phyloP scores from a whole-genome alignment of 92 coral and sea anemone genomes.

The Epizoanthus rinbou region DNA sequence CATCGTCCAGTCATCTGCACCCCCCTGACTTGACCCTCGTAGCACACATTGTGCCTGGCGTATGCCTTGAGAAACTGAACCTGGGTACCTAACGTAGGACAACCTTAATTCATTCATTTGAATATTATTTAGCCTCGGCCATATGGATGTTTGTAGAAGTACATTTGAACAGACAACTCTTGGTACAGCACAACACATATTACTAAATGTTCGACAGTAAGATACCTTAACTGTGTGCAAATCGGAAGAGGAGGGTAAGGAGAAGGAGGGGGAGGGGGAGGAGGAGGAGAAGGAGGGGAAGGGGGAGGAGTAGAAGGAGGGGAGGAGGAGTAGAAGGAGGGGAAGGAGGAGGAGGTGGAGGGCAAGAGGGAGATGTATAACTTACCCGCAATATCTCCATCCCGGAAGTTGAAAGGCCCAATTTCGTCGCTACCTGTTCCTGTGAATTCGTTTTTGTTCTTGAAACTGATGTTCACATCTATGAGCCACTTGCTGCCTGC shows the following conservation, averaged over 20 bases:
- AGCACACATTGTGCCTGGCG: conserved; percentile 42
- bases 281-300: no score
- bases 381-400: conserved; percentile 43
- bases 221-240: no score
- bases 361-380: neutral
- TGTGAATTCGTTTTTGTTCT: conserved; percentile 39
- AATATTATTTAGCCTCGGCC: no score
- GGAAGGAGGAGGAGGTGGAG: no score
- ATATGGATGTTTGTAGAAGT: neutral
- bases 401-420: conserved; percentile 43
- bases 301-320: no score
- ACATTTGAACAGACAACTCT: neutral
- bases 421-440: conserved; percentile 46
- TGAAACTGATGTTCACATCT: conserved; percentile 46
- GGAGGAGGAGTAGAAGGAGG: no score
- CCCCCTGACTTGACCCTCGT: conserved; percentile 52
- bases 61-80: conserved; percentile 43
- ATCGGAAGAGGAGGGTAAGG: no score
- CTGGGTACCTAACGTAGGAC: conserved; percentile 11
- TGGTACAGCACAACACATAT: no score
- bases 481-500: conserved; percentile 59
- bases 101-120: no score
- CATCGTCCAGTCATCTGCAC: conserved; percentile 59
- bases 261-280: no score
- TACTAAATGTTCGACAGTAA: no score